A percentile compares a stretch with the other conserved stretches of the same genome.
phyloP scores from a whole-genome alignment of 1,140 invertebrate genomes.

The Lamellibrachia luymesi region DNA sequence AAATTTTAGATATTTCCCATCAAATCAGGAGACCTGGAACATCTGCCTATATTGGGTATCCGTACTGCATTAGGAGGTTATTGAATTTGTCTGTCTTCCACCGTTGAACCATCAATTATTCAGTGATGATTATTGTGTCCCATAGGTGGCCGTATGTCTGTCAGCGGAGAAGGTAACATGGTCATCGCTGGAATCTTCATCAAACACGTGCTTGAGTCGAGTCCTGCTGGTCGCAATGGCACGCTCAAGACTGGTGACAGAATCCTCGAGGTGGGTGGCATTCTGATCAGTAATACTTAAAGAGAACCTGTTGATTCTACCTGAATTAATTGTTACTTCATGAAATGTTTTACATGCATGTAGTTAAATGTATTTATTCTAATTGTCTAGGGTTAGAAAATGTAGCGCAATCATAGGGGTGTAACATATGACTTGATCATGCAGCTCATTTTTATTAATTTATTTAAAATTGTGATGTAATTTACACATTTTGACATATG shows the following conservation, averaged over 20 bases:
- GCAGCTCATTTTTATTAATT: background rate
- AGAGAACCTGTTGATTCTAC: background rate
- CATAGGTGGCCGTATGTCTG: slow-evolving; percentile 62
- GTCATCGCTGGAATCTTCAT: slow-evolving; percentile 93
- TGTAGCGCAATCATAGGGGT: background rate
- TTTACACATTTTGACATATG: too few species aligned
- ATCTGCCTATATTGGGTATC: too few species aligned
- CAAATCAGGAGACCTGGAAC: too few species aligned
- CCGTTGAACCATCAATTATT: too few species aligned
- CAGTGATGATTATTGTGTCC: background rate
- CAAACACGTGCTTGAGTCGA: slow-evolving; percentile 91
- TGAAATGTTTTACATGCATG: background rate
- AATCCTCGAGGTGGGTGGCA: slow-evolving; percentile 55
- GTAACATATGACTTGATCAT: background rate
- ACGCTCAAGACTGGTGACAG: slow-evolving; percentile 73
- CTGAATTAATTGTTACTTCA: background rate
- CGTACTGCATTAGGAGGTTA: too few species aligned
- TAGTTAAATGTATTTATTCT: background rate
- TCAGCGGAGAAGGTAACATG: slow-evolving; percentile 52
- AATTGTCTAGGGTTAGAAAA: background rate
- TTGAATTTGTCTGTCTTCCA: too few species aligned
- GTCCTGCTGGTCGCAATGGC: slow-evolving; percentile 88
- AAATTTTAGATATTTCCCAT: too few species aligned
- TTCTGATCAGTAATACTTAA: slow-evolving; percentile 32
- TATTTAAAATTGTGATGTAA: too few species aligned